These are phyloP conservation scores for Perizoma affinitatum DNA, from an alignment of 2,888 invertebrate genomes.

Conservation along the genomic window DNA sequence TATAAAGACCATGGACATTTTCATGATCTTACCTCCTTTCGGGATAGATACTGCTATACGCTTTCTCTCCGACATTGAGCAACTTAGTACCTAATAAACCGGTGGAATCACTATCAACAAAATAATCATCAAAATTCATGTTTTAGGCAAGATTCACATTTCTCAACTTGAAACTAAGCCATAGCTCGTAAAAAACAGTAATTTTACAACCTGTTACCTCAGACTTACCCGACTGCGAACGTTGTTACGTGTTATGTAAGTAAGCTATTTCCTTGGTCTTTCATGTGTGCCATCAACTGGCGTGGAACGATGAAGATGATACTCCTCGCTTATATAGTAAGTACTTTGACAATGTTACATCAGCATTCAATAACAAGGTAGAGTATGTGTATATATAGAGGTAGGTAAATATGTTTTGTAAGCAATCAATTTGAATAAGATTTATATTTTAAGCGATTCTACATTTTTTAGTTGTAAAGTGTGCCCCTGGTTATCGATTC, in stretches of 20 bases:
- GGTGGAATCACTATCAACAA: background rate
- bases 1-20: no score
- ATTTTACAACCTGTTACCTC: conserved; percentile 18
- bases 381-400: background rate
- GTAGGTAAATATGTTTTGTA: conserved; percentile 12
- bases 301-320: conserved; percentile 27
- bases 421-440: conserved; percentile 19
- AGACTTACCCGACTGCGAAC: conserved; percentile 8
- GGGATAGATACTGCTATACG: no score
- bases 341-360: conserved; percentile 25
- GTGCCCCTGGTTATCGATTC: no score
- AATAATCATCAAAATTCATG: conserved; percentile 11
- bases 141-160: conserved; percentile 3
- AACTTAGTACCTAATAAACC: no score
- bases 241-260: conserved; percentile 10
- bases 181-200: background rate
- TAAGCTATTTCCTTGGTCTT: conserved; percentile 29
- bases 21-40: no score
- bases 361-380: conserved; percentile 11
- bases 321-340: conserved; percentile 16
- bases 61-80: no score
- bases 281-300: conserved; percentile 31
- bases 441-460: conserved; percentile 18
- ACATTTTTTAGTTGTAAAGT: background rate
- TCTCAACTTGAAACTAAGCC: background rate